Evolutionary conservation across 2,888 invertebrate genomes (phyloP).

Genomic region (Lochmaea crataegi): DNA sequence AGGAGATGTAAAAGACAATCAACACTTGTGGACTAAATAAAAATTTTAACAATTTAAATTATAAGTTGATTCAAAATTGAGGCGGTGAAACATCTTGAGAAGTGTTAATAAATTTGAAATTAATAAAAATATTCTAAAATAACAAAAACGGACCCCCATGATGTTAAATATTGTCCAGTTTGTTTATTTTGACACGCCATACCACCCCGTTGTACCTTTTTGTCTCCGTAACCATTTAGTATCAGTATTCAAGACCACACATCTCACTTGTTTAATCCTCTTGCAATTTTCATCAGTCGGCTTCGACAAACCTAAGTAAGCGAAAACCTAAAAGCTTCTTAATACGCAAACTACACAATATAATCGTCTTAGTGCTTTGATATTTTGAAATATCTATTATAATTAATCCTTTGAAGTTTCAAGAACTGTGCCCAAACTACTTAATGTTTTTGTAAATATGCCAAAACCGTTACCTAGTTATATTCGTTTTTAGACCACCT

Average conservation of each 20-base stretch:
- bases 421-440: background rate
- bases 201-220: conserved; percentile 1
- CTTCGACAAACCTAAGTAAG: conserved; percentile 14
- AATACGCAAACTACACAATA: conserved; percentile 15
- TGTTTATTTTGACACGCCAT: conserved; percentile 5
- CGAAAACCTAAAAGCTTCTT: conserved; percentile 13
- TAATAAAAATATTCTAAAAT: background rate
- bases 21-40: too few species aligned
- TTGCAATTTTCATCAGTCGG: conserved; percentile 6
- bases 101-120: too few species aligned
- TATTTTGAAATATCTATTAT: conserved; percentile 17
- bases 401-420: conserved; percentile 2
- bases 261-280: conserved; percentile 14
- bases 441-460: conserved; percentile 1
- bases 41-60: too few species aligned
- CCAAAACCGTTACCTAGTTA: background rate
- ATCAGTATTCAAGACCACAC: conserved; percentile 17
- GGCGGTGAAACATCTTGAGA: too few species aligned
- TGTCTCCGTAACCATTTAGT: background rate
- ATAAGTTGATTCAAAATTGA: too few species aligned
- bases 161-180: background rate
- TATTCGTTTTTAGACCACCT: background rate
- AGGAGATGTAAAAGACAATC: too few species aligned
- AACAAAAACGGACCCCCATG: background rate
- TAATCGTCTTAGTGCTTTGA: conserved; percentile 16